These are phyloP conservation scores for Papilio elwesi DNA, from an alignment of 2,888 invertebrate species.

Conservation along the genomic window DNA sequence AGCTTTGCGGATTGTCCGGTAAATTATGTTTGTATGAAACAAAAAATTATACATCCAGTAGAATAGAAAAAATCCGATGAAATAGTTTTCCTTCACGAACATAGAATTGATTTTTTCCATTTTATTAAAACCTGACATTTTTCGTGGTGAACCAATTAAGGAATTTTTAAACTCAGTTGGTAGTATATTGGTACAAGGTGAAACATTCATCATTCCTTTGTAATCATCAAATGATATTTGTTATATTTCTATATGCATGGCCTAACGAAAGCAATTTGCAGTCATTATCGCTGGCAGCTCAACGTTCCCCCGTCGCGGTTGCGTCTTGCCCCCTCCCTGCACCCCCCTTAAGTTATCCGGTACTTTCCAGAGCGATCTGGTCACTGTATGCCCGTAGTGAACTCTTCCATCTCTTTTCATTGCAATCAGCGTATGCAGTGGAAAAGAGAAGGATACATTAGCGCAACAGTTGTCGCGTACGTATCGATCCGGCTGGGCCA, in stretches of 20 bases:
- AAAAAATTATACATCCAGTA: not conserved
- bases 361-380: constrained; percentile 32
- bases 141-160: too few relatives aligned
- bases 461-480: constrained; percentile 80
- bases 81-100: not conserved
- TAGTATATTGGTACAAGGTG: not conserved
- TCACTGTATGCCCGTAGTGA: constrained; percentile 55
- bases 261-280: constrained; percentile 20
- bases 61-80: not conserved
- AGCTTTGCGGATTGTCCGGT: constrained; percentile 24
- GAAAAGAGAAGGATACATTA: constrained; percentile 56
- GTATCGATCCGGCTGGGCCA: constrained; percentile 74
- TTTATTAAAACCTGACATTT: too few relatives aligned
- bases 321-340: not conserved
- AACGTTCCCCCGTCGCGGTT: not conserved
- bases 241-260: constrained; percentile 11
- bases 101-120: too few relatives aligned
- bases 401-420: constrained; percentile 56
- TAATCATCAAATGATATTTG: constrained; percentile 1
- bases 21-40: not conserved
- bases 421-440: constrained; percentile 41
- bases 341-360: constrained; percentile 18
- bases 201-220: not conserved
- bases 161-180: too few relatives aligned
- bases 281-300: constrained; percentile 14